A percentile compares a stretch with the other conserved stretches of the same genome.
phyloP scores from a whole-genome alignment of 2,888 invertebrate species.

The Synergus japonicus region DNA sequence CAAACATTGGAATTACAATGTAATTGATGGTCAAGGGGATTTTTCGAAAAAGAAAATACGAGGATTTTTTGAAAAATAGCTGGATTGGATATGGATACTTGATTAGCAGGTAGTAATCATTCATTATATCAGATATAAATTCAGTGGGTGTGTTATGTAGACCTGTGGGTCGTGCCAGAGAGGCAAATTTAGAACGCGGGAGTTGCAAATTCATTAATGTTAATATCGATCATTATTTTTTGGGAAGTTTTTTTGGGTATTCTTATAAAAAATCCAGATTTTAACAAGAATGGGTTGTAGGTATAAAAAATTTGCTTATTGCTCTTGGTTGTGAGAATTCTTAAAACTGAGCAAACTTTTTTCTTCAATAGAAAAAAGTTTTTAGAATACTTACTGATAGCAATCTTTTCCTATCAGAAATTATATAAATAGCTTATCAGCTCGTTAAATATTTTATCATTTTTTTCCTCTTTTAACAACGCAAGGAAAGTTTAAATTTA shows the following conservation, averaged over 20 bases:
- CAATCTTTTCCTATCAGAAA: constrained; percentile 24
- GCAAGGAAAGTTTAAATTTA: too few relatives aligned
- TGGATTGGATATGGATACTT: constrained; percentile 33
- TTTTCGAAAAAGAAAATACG: neutral
- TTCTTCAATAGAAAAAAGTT: neutral
- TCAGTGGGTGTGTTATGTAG: constrained; percentile 3
- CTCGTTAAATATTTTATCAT: constrained; percentile 2
- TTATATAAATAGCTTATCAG: constrained; percentile 16
- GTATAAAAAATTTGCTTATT: neutral
- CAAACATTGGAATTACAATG: neutral
- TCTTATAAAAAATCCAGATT: neutral
- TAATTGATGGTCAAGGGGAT: neutral
- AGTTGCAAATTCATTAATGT: neutral
- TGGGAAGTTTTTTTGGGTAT: neutral
- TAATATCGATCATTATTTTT: neutral
- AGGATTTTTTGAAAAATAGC: neutral
- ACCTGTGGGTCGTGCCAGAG: neutral
- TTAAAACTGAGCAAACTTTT: neutral
- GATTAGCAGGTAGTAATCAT: constrained; percentile 16
- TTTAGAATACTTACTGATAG: neutral
- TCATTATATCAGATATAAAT: neutral
- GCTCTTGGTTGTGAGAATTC: neutral
- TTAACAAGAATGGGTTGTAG: neutral
- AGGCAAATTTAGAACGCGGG: constrained; percentile 1
- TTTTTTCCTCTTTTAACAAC: neutral